A percentile compares a stretch with the other conserved stretches of the same genome.
Evolutionary conservation across 37 sponge, comb jelly and placozoan species (phyloP).

Genomic region (Corticium candelabrum): DNA sequence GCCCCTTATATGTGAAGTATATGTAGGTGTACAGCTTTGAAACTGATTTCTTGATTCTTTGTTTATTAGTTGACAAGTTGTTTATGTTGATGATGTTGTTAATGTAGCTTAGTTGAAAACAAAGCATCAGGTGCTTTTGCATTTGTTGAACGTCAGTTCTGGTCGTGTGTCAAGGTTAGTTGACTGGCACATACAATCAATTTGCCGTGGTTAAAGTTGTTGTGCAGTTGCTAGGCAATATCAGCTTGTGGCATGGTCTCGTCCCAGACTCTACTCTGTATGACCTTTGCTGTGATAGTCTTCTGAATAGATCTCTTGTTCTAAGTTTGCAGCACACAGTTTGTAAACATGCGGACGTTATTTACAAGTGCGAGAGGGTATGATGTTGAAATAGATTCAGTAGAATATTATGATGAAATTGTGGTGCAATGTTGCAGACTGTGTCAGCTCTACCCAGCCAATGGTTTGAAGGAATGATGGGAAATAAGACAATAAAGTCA

Average conservation of each 20-base stretch:
- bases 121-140: neutral
- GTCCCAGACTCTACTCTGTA: neutral
- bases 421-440: neutral
- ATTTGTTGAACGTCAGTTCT: neutral
- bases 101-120: neutral
- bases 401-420: neutral
- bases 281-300: neutral
- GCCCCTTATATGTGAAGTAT: too few relatives aligned
- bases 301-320: neutral
- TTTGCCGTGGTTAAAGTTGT: neutral
- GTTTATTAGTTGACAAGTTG: too few relatives aligned
- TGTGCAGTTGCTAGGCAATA: slow-evolving; percentile 38
- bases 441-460: neutral
- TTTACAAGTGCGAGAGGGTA: neutral
- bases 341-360: neutral
- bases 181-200: neutral
- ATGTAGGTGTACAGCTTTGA: too few relatives aligned
- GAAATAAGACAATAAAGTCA: neutral
- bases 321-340: neutral
- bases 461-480: neutral
- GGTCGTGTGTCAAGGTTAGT: neutral
- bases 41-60: too few relatives aligned
- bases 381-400: neutral
- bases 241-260: slow-evolving; percentile 40
- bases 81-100: too few relatives aligned